Evolutionary conservation across 2,888 invertebrate genomes (phyloP), one percentile per base, ranked within the genome.

Genomic region (Apodemia duryi): DNA sequence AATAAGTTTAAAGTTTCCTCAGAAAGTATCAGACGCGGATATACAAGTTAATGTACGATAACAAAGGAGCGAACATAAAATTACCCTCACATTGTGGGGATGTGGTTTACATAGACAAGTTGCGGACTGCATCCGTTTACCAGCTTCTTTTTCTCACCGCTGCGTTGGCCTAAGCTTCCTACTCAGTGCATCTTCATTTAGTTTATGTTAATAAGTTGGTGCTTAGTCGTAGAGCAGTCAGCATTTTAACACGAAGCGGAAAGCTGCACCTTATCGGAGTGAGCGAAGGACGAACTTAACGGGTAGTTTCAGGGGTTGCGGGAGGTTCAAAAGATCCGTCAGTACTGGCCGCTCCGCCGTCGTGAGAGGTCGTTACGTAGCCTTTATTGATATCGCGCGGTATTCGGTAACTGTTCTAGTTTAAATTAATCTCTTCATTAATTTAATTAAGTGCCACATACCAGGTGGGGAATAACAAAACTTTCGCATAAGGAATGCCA

Each of bases 371-470:
- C 90, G 76, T 71, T 64, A 68, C 78, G 77, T 77, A 70, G 46
- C 69, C 71, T 69, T 65, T 65, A 46, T 68, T 70, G 70, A 69
- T 70, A 69, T 72, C 75, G 72, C 74, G 71, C 77, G 74, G 70
- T 76, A 68, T 74, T 63, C 67, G 65, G 64, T 63, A 52, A 61
- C 46, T 46, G 13, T 46, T 66, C 65, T 63, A 64, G 67, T 66
- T 69, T 72, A 74, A 70, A 69, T 74, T 71, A 64, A 71, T 69
- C 77, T 74, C 79, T 78, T 81, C 82, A 79, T 80, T 84, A 82
- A 88, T 84, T 79, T 79, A 86, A 88, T 88, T 85, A 87, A 86
- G 88, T 89, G 88, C 80, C 81, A 74, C 81, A 83, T 82, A 82
- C 82, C 84, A 83, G 72, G 76, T 77, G 77, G 70, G 38, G 72